Evolutionary conservation across 2,888 invertebrate genomes (phyloP), one percentile per base, ranked within the genome.

Genomic region (Coenonympha arcania): DNA sequence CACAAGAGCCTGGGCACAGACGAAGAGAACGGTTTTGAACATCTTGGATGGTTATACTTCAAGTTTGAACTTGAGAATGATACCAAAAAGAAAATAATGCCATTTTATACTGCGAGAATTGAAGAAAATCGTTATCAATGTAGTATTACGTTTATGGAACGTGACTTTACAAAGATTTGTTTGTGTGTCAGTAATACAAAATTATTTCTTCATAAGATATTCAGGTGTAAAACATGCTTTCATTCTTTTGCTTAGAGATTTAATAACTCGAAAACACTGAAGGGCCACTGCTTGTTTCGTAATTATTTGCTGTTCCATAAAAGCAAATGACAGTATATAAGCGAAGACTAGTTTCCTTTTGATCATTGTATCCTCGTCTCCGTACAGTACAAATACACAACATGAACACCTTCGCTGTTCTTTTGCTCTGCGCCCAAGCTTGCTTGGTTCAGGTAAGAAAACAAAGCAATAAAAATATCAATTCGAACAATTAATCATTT

Each of bases 371-470:
- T 33, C 13, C 18, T 34, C 24, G 19, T 6, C 6, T 26, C 41
- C 4, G 34, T n/a, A 34, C 33, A 41, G n/a, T 4, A 19, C 30
- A n/a, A 47, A 13, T 16, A 26, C 18, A 11, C 39, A 48, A 33
- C 15, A 52, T 52, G 52, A 37, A 34, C 24, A 19, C 47, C 11
- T 33, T 51, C 11, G 31, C 47, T 15, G 30, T 47, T 28, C 22
- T 51, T 3, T 18, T 51, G n/a, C 42, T 51, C 24, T 70, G 65
- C 46, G 43, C 68, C 1, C 59, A 67, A 37, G 39, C 39, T 22
- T 39, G 39, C 22, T 39, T 39, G 22, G 15, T 39, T 1, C 39
- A 39, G 39, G 39, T 39, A 24, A 19, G 36, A 11, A n/a, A 20
- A 2, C 18, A n/a, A n/a, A n/a, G n/a, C n/a, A n/a, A n/a, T n/a